Conservation (phyloP, 2,113 vertebrate genomes). For the Nyctereutes procyonoides region DNA sequence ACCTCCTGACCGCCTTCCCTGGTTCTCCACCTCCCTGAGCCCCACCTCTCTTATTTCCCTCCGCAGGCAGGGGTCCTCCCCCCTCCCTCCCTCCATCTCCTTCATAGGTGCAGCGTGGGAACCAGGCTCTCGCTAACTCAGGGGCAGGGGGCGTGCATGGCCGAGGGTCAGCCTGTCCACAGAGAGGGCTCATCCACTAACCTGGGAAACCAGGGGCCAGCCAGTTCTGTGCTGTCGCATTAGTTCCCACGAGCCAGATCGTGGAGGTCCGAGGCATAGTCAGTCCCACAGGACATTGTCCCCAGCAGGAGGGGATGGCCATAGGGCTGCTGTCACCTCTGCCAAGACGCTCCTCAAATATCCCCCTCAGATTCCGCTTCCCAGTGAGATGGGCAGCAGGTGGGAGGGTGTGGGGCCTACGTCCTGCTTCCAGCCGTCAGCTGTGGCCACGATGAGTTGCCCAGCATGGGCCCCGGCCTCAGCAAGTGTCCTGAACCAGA, state of each 20-base stretch:
- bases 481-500: not conserved
- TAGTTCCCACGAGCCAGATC: not conserved
- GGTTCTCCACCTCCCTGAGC: not conserved
- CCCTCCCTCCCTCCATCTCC: too few relatives aligned
- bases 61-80: not conserved
- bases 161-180: not conserved
- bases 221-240: rapidly evolving
- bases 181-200: not conserved
- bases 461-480: not conserved
- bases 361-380: not conserved
- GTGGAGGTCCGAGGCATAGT: too few relatives aligned
- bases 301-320: not conserved
- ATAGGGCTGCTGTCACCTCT: not conserved
- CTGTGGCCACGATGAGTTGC: not conserved
- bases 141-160: not conserved
- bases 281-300: not conserved
- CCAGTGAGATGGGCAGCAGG: not conserved
- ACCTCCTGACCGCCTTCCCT: not conserved
- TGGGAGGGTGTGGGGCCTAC: not conserved
- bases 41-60: not conserved
- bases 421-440: not conserved
- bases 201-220: not conserved
- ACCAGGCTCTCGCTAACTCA: not conserved
- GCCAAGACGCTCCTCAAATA: not conserved
- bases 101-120: not conserved